Conservation (phyloP, 2,113 vertebrate species). For the Cyanocitta stelleri region DNA sequence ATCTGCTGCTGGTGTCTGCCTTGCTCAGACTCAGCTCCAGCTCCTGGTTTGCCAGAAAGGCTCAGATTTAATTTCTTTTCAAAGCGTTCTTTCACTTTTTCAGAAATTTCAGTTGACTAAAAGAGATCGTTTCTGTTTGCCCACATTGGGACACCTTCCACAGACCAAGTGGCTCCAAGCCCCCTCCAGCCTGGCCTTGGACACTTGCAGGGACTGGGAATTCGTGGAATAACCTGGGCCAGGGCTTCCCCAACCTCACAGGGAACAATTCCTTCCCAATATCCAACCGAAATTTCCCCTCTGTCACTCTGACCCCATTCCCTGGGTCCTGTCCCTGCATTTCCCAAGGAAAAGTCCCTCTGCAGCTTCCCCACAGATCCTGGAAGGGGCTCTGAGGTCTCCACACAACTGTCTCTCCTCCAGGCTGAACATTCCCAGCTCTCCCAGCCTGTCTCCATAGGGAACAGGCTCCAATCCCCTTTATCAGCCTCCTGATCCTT, state of each 20-base stretch:
- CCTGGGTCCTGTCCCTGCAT: no score
- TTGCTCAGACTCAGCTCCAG: not conserved
- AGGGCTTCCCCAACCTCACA: not conserved
- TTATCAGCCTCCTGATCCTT: no score
- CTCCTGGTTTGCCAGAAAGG: not conserved
- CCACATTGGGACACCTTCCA: rapidly evolving
- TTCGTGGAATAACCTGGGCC: not conserved
- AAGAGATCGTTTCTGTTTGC: rapidly evolving
- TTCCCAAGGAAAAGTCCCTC: not conserved
- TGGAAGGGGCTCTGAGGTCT: not conserved
- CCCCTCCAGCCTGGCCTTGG: not conserved
- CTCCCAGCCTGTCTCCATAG: not conserved
- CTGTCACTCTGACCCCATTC: not conserved
- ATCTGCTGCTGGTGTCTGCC: not conserved
- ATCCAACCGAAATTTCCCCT: rapidly evolving
- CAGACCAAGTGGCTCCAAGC: no score
- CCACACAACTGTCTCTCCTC: not conserved
- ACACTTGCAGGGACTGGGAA: not conserved
- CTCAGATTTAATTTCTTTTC: not conserved
- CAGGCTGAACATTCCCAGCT: not conserved
- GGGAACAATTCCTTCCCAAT: not conserved
- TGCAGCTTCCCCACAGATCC: not conserved
- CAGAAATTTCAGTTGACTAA: not conserved
- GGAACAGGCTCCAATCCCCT: not conserved
- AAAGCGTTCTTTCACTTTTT: not conserved